Base-by-base conservation (phyloP, 37 sponge, comb jelly and placozoan genomes). In the Spongilla lacustris region DNA sequence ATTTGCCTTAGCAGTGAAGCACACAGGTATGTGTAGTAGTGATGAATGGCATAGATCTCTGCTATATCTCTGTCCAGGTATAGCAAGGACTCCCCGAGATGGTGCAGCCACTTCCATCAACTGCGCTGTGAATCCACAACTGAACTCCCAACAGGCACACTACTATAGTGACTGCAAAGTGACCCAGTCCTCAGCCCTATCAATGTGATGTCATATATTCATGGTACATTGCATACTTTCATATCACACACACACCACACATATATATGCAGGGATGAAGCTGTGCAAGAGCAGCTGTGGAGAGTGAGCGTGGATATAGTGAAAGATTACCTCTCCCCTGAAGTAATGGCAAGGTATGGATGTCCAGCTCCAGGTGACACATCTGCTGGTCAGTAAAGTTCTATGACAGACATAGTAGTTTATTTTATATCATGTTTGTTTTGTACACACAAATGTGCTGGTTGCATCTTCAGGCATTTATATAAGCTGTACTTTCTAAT, bases 111-210 rank as follows among this genome's bases (percentile, higher is more conserved):
- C 89, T 5, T 10, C 77, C 4, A 35, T 88, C 26, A 83, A 83
- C 78, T 82, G 83, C 81, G 89, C 89, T 58, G 77, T 88, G 26
- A 83, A 88, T 38, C 89, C 89, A 8, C 27, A 68, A 12, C 83
- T 88, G 25, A 88, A 76, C 67, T 66, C 67, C 28, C 83, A 82
- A 32, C 71, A 71, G 23, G 81, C 67, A 28, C 35, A 68, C 31
- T 88, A 67, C 33, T 88, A 75, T 29, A 83, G 67, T 35, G 77
- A 83, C 76, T 87, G 88, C 69, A 75, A 30, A 71, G 73, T 35
- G 17, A 78, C 32, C 29, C 74, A 34, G 4, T 36, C 36, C 38
- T 36, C 36, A 25, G n/a, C 13, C 34, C 76, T 75, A 23, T 75
- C 76, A 9, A 35, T 41, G 76, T 75, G 22, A 13, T 8, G 58